These are phyloP conservation scores for Campylomormyrus numenius DNA, from an alignment of 2,113 vertebrate species.

Conservation along the genomic window DNA sequence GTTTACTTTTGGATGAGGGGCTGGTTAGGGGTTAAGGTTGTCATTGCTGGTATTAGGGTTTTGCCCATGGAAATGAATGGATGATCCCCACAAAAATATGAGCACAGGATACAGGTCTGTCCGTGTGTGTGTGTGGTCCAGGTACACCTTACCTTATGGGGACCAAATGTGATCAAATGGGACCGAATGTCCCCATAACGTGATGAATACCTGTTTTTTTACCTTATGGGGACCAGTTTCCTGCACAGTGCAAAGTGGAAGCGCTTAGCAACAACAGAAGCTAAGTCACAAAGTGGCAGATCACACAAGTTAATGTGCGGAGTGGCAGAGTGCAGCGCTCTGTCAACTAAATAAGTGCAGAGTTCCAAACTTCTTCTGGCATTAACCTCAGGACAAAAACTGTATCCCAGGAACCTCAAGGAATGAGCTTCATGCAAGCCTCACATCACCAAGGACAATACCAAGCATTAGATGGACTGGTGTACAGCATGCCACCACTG, in stretches of 20 bases:
- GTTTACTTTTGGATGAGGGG: too few relatives aligned
- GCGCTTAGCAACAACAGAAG: neutral
- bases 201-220: too few relatives aligned
- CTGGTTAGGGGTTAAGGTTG: too few relatives aligned
- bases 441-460: neutral
- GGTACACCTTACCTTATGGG: too few relatives aligned
- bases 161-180: too few relatives aligned
- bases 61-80: too few relatives aligned
- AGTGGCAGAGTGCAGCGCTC: neutral
- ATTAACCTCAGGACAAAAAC: neutral
- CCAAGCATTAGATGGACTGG: neutral
- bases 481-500: neutral
- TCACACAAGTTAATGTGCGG: neutral
- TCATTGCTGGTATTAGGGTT: too few relatives aligned
- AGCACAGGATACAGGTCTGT: too few relatives aligned
- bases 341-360: neutral
- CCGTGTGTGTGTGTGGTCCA: too few relatives aligned
- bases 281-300: neutral
- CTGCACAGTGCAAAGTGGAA: neutral
- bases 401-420: neutral
- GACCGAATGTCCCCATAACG: too few relatives aligned
- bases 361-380: neutral
- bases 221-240: too few relatives aligned
- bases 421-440: neutral
- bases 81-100: too few relatives aligned